Evolutionary conservation across 1,140 invertebrate species (phyloP).

Genomic region (Pachypsylla venusta): DNA sequence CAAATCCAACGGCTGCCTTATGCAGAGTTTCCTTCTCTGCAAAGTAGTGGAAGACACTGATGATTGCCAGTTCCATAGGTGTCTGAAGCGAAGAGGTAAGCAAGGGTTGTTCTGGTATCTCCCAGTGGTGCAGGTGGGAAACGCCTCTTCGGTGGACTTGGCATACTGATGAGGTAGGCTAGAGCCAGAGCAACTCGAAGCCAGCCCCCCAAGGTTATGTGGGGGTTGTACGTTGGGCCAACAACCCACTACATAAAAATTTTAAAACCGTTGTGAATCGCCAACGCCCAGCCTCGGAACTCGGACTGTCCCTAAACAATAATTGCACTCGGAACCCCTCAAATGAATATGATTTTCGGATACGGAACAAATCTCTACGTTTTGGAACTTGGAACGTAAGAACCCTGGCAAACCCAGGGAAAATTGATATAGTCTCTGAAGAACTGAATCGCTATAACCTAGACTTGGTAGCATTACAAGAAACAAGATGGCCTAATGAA

Average conservation of each 20-base stretch:
- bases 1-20: constrained; percentile 6
- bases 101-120: constrained; percentile 7
- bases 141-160: constrained; percentile 7
- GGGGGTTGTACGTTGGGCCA: constrained; percentile 17
- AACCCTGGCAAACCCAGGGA: constrained; percentile 13
- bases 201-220: constrained; percentile 13
- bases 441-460: constrained; percentile 17
- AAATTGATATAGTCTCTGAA: constrained; percentile 9
- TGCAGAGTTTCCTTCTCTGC: constrained; percentile 3
- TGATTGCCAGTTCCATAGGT: constrained; percentile 7
- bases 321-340: not conserved
- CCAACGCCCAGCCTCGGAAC: constrained; percentile 1
- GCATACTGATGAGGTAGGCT: no score
- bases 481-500: constrained; percentile 11
- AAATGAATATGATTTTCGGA: not conserved
- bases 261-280: constrained; percentile 12
- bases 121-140: constrained; percentile 1
- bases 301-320: not conserved
- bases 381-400: constrained; percentile 20
- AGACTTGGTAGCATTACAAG: constrained; percentile 17
- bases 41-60: constrained; percentile 3
- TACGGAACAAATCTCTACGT: constrained; percentile 6
- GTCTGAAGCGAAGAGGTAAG: constrained; percentile 6
- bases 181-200: not conserved
- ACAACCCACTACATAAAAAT: constrained; percentile 16